Percentiles rank a stretch among this genome's conserved stretches.
Evolutionary conservation across 2,113 vertebrate genomes (phyloP).

Genomic region (Nannospalax galili): DNA sequence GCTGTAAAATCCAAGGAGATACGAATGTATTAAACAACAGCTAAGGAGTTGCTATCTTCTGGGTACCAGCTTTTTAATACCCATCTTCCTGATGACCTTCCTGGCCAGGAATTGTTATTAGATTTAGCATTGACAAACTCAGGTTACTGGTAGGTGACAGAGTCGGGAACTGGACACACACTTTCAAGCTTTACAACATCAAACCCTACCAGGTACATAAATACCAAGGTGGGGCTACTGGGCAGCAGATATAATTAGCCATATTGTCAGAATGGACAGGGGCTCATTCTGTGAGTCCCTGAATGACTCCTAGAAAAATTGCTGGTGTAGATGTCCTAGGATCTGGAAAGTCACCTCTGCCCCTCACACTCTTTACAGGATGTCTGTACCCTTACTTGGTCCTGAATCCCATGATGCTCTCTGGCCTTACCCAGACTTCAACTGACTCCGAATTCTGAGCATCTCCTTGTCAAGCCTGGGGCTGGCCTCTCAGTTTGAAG

Average conservation of each 20-base stretch:
- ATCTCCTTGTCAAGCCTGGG: neutral
- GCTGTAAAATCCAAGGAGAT: neutral
- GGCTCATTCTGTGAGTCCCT: neutral
- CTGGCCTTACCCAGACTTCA: neutral
- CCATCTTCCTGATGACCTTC: neutral
- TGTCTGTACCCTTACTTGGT: fast-evolving
- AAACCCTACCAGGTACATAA: neutral
- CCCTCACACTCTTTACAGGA: neutral
- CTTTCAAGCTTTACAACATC: neutral
- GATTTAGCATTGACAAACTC: neutral
- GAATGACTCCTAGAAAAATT: neutral
- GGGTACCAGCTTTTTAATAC: neutral
- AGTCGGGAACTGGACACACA: neutral
- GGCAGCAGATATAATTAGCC: neutral
- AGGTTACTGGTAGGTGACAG: neutral
- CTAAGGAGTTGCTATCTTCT: neutral
- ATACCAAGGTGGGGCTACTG: neutral
- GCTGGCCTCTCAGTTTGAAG: neutral
- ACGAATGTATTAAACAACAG: neutral
- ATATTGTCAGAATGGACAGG: fast-evolving
- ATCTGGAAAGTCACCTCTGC: neutral
- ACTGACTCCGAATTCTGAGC: neutral
- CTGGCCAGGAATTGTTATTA: neutral
- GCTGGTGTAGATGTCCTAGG: too few relatives aligned
- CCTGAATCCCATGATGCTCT: neutral